Percentiles rank a stretch among this genome's conserved stretches.
phyloP scores from a whole-genome alignment of 2,797 vertebrate genomes.

The Sebastes itinus region DNA sequence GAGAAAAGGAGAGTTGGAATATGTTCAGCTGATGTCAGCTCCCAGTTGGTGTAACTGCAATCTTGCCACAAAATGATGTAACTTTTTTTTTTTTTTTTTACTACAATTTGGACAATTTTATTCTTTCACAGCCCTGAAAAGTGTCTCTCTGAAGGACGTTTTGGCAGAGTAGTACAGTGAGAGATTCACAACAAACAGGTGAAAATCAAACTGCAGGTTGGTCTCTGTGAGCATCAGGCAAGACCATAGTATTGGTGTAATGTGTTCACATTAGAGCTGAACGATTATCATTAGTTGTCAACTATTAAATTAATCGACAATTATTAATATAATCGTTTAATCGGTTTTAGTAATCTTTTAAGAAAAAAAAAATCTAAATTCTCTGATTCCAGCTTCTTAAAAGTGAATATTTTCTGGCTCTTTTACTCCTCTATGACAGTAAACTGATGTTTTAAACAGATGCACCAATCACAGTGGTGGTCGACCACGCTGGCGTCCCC shows the following conservation, averaged over 20 bases:
- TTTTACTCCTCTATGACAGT: no score
- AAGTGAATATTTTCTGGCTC: no score
- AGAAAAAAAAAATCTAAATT: no score
- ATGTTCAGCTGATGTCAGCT: slow-evolving; percentile 62
- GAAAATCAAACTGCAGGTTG: neutral
- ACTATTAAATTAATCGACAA: no score
- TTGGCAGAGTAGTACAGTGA: neutral
- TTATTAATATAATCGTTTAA: no score
- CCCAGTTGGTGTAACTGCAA: slow-evolving; percentile 52
- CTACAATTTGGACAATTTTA: slow-evolving; percentile 37
- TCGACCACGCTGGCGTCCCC: neutral
- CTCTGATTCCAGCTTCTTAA: no score
- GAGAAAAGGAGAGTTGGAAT: slow-evolving; percentile 24
- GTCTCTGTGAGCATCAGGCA: neutral
- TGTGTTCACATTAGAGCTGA: neutral
- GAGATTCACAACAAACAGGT: neutral
- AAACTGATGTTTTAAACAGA: neutral
- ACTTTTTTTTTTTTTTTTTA: slow-evolving; percentile 21
- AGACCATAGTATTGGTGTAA: neutral
- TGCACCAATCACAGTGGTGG: neutral
- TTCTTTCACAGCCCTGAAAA: slow-evolving; percentile 8
- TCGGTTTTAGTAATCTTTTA: no score
- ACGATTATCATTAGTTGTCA: no score
- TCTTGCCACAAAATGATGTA: slow-evolving; percentile 57
- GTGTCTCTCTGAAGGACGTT: neutral